phyloP scores from a whole-genome alignment of 2,797 vertebrate species.

The Microcaecilia unicolor region DNA sequence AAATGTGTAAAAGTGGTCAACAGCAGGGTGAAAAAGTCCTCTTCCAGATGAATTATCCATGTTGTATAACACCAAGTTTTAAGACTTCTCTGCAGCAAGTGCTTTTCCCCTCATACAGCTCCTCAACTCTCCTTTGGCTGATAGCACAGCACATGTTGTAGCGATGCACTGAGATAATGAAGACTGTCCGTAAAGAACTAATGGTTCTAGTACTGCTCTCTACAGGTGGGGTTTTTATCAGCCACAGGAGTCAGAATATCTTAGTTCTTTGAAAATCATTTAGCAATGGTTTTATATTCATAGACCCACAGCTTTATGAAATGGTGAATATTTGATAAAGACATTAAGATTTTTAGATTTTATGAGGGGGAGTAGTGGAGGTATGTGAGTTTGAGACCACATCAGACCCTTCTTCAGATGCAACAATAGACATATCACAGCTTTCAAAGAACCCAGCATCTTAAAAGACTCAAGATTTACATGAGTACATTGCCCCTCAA shows the following conservation, averaged over 20 bases:
- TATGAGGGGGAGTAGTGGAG: no score
- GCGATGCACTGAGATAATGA: background rate
- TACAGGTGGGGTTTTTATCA: background rate
- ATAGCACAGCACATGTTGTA: background rate
- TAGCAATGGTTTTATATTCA: background rate
- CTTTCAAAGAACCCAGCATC: no score
- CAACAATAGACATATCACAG: no score
- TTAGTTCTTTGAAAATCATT: background rate
- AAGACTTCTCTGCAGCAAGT: background rate
- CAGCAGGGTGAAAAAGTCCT: constrained; percentile 47
- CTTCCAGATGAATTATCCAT: constrained; percentile 27
- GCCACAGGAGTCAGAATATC: background rate
- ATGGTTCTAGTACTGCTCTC: background rate
- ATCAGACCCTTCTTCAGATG: no score
- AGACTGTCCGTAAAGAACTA: background rate
- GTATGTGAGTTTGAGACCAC: no score
- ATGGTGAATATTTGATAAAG: background rate
- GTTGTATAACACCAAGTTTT: constrained; percentile 8
- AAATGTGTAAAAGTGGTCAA: constrained; percentile 68
- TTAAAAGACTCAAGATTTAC: no score
- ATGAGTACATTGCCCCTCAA: no score
- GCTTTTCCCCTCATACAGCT: constrained; percentile 1
- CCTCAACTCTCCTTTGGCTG: background rate
- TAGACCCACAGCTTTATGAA: background rate
- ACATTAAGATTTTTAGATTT: no score